Conservation (phyloP, 1,140 invertebrate genomes). For the Drosophila pectinifera region DNA sequence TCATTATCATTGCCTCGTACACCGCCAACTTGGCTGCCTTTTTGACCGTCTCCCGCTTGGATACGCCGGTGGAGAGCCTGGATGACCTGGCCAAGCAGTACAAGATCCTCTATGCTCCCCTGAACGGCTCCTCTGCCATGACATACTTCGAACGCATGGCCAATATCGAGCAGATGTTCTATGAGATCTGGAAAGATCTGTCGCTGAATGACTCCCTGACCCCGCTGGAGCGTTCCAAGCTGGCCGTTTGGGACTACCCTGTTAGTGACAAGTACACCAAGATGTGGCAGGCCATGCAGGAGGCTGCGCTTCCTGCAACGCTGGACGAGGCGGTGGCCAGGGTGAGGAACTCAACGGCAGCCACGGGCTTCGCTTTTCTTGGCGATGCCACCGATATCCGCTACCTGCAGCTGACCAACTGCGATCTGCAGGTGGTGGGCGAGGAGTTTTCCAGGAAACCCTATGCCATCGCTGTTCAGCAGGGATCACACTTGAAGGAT, state of each 20-base stretch:
- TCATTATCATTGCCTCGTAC: conserved; percentile 99
- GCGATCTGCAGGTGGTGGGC: conserved; percentile 95
- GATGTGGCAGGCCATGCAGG: conserved; percentile 99
- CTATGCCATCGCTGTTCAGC: conserved; percentile 97
- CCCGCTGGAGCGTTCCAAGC: conserved; percentile 94
- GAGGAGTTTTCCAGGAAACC: conserved; percentile 99
- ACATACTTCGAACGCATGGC: conserved; percentile 98
- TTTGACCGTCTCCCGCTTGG: conserved; percentile 95
- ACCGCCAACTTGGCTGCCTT: conserved; percentile 98
- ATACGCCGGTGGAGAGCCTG: conserved; percentile 95
- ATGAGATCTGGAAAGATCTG: conserved; percentile 99
- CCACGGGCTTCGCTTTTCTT: conserved; percentile 95
- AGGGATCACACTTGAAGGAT: conserved; percentile 96
- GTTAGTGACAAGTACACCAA: conserved; percentile 99
- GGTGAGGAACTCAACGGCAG: conserved; percentile 90
- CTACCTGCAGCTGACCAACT: conserved; percentile 94
- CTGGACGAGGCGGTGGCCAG: conserved; percentile 92
- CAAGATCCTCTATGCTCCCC: conserved; percentile 96
- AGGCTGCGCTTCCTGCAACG: conserved; percentile 91
- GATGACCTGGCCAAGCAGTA: conserved; percentile 98
- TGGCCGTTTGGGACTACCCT: conserved; percentile 99
- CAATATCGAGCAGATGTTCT: conserved; percentile 96
- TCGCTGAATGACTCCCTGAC: conserved; percentile 96
- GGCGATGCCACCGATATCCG: conserved; percentile 97
- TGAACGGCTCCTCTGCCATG: conserved; percentile 92